phyloP scores from a whole-genome alignment of 2,888 invertebrate species.

The Desoria tigrina region DNA sequence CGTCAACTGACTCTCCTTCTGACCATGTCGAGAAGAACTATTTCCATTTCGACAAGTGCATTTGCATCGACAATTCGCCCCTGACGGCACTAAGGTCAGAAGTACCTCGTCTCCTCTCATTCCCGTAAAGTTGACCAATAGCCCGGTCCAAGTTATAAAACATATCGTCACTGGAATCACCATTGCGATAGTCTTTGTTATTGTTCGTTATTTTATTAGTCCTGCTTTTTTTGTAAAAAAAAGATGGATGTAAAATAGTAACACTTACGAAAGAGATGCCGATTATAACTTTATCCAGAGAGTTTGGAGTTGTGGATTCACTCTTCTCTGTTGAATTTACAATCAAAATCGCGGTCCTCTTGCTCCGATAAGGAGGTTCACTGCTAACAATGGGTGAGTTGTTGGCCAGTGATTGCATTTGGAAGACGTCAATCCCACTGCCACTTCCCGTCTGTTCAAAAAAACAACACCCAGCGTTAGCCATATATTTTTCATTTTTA shows the following conservation, averaged over 20 bases:
- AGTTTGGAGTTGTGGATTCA: conserved; percentile 44
- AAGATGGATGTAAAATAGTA: too few species aligned
- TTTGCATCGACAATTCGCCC: too few species aligned
- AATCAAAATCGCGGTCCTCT: conserved; percentile 47
- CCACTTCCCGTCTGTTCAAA: conserved; percentile 44
- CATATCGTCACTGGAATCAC: conserved; percentile 50
- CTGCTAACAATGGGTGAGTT: conserved; percentile 20
- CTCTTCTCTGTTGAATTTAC: conserved; percentile 31
- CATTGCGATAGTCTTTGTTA: conserved; percentile 51
- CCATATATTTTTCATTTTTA: too few species aligned
- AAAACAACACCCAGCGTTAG: too few species aligned
- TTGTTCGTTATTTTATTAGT: too few species aligned
- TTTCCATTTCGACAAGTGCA: too few species aligned
- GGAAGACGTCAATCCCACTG: conserved; percentile 41
- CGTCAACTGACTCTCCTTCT: too few species aligned
- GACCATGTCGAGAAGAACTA: too few species aligned
- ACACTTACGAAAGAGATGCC: conserved; percentile 44
- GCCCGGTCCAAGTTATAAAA: conserved; percentile 51
- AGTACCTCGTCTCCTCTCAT: conserved; percentile 36
- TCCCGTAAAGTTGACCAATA: conserved; percentile 48
- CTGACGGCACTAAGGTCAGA: too few species aligned
- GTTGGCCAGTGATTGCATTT: conserved; percentile 45
- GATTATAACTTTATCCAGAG: conserved; percentile 44
- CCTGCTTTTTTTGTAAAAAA: too few species aligned
- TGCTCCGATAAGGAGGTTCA: conserved; percentile 26